These are phyloP conservation scores for Melipona beecheii DNA, from an alignment of 2,888 invertebrate genomes.

Conservation along the genomic window DNA sequence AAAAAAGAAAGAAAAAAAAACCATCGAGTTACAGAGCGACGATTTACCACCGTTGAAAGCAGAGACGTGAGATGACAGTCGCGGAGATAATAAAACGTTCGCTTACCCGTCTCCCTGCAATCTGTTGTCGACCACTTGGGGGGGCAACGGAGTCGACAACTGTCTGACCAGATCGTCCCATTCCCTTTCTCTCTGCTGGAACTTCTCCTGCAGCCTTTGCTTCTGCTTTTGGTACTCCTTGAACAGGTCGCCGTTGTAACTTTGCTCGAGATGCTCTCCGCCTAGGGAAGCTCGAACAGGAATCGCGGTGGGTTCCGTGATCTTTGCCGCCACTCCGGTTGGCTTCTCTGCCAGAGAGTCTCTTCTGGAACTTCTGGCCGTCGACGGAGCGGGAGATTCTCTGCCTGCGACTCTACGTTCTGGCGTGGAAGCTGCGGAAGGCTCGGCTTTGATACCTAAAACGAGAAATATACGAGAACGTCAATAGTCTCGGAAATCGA, in stretches of 20 bases:
- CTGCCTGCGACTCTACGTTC: slow-evolving; percentile 86
- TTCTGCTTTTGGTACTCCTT: slow-evolving; percentile 93
- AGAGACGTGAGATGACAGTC: neutral
- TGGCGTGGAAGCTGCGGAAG: slow-evolving; percentile 88
- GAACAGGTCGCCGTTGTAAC: slow-evolving; percentile 88
- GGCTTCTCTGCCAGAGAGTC: slow-evolving; percentile 87
- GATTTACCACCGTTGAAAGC: neutral
- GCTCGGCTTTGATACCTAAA: slow-evolving; percentile 77
- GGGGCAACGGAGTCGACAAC: slow-evolving; percentile 82
- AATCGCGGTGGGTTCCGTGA: slow-evolving; percentile 81
- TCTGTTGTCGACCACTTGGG: slow-evolving; percentile 83
- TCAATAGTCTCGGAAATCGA: no score
- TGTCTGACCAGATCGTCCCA: slow-evolving; percentile 85
- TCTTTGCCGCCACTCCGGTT: slow-evolving; percentile 76
- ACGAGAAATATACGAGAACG: neutral
- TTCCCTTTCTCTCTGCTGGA: slow-evolving; percentile 85
- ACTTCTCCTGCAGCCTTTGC: slow-evolving; percentile 87
- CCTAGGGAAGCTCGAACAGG: slow-evolving; percentile 75
- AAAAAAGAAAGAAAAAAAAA: no score
- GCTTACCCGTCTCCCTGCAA: slow-evolving; percentile 85
- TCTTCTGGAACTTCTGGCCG: slow-evolving; percentile 89
- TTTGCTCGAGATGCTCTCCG: slow-evolving; percentile 84
- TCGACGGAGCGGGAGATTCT: slow-evolving; percentile 89
- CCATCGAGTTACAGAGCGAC: neutral
- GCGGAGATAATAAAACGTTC: slow-evolving; percentile 1